phyloP scores from a whole-genome alignment of 2,797 vertebrate genomes.

The Hippocampus kuda region DNA sequence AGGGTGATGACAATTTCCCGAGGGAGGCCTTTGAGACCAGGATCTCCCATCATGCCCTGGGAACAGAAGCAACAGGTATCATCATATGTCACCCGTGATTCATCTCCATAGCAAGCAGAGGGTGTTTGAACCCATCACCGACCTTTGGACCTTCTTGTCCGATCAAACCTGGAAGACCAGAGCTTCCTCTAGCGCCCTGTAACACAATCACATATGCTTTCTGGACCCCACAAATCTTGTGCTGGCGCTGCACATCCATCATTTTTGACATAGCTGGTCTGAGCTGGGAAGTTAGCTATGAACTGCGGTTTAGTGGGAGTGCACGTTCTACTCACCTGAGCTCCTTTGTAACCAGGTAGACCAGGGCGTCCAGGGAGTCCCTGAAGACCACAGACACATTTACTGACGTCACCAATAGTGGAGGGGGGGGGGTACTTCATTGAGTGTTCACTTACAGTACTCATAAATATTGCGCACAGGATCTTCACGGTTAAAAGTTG shows the following conservation, averaged over 20 bases:
- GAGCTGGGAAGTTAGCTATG: too few relatives aligned
- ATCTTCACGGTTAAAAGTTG: too few relatives aligned
- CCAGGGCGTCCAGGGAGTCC: constrained; percentile 41
- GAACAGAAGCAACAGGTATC: constrained; percentile 6
- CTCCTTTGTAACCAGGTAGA: constrained; percentile 28
- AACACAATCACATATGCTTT: neutral
- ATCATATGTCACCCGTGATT: too few relatives aligned
- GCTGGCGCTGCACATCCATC: too few relatives aligned
- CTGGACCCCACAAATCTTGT: too few relatives aligned
- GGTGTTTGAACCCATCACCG: constrained; percentile 1
- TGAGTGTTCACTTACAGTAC: too few relatives aligned
- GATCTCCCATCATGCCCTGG: constrained; percentile 59
- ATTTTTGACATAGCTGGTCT: too few relatives aligned
- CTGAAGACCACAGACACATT: constrained; percentile 35
- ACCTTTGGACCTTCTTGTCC: constrained; percentile 61
- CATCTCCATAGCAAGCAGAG: neutral
- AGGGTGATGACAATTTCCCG: constrained; percentile 7
- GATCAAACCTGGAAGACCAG: constrained; percentile 63
- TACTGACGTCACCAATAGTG: neutral
- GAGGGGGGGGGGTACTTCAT: too few relatives aligned
- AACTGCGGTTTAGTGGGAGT: neutral
- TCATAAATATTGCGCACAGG: too few relatives aligned
- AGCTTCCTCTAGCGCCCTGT: constrained; percentile 49
- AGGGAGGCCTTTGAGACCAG: constrained; percentile 45
- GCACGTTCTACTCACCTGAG: constrained; percentile 26